phyloP scores from a whole-genome alignment of 2,888 invertebrate species.

The Electrophaes corylata region DNA sequence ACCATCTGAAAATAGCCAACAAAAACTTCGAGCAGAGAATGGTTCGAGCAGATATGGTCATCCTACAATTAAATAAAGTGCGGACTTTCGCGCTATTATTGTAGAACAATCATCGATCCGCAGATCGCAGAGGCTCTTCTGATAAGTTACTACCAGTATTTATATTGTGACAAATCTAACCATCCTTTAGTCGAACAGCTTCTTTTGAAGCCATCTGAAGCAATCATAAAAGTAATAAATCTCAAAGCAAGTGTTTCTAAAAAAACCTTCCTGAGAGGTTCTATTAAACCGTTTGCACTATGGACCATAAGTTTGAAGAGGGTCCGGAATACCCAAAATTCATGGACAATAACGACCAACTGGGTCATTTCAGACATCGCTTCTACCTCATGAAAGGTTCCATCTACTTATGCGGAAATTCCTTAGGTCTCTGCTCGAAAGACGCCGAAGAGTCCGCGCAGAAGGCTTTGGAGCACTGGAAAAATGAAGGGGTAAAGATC shows the following conservation, averaged over 20 bases:
- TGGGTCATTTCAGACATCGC: conserved; percentile 61
- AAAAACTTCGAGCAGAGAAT: neutral
- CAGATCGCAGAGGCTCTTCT: conserved; percentile 10
- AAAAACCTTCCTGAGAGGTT: neutral
- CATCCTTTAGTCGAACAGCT: conserved; percentile 7
- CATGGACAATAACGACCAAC: conserved; percentile 65
- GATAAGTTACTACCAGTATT: conserved; percentile 28
- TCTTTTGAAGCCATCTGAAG: neutral
- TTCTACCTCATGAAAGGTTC: conserved; percentile 60
- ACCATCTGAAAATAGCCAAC: no score
- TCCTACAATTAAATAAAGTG: conserved; percentile 20
- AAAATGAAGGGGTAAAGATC: conserved; percentile 63
- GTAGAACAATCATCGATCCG: conserved; percentile 10
- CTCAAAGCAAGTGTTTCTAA: neutral
- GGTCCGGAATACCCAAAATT: conserved; percentile 55
- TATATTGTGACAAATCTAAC: conserved; percentile 26
- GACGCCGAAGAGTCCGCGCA: conserved; percentile 61
- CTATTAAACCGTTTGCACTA: no score
- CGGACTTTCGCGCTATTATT: conserved; percentile 10
- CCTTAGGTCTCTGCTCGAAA: conserved; percentile 67
- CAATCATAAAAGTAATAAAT: neutral
- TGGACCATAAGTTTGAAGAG: conserved; percentile 54
- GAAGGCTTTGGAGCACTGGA: conserved; percentile 61
- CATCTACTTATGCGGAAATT: conserved; percentile 73
- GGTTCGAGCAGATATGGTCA: conserved; percentile 12